Evolutionary conservation across 92 coral and sea anemone species (phyloP).

Genomic region (Umimayanthus chanpuru): DNA sequence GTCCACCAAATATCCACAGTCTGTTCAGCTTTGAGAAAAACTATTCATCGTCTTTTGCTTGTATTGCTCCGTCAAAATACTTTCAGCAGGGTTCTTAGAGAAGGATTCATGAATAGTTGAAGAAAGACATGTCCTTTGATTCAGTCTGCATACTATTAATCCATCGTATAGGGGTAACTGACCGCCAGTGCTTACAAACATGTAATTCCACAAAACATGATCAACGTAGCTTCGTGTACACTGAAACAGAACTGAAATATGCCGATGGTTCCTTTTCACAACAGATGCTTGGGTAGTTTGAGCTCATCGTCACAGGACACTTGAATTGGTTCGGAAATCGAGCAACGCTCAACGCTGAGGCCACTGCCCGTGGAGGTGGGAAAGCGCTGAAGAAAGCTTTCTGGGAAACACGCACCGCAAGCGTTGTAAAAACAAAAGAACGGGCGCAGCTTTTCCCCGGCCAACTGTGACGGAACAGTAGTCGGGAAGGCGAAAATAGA

Average conservation of each 20-base stretch:
- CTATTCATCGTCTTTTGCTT: too few species aligned
- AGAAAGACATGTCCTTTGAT: too few species aligned
- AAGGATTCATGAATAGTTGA: too few species aligned
- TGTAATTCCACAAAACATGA: background rate
- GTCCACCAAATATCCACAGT: too few species aligned
- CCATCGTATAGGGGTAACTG: background rate
- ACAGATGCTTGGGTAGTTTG: background rate
- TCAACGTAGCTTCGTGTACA: background rate
- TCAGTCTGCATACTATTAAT: too few species aligned
- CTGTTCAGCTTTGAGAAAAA: too few species aligned
- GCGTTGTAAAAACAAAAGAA: background rate
- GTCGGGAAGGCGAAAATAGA: background rate
- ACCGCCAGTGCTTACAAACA: background rate
- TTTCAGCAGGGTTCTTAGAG: too few species aligned
- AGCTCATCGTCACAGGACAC: slow-evolving; percentile 5
- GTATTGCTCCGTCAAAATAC: too few species aligned
- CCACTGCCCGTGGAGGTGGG: background rate
- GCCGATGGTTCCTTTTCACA: background rate
- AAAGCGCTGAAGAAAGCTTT: slow-evolving; percentile 12
- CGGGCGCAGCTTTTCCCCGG: background rate
- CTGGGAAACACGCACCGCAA: background rate
- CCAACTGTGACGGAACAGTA: too few species aligned
- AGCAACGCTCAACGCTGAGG: background rate
- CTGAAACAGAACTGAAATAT: background rate
- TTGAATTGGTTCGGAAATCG: slow-evolving; percentile 3